These are phyloP conservation scores for Tenthredo livida DNA, from an alignment of 2,888 invertebrate species.

Conservation along the genomic window DNA sequence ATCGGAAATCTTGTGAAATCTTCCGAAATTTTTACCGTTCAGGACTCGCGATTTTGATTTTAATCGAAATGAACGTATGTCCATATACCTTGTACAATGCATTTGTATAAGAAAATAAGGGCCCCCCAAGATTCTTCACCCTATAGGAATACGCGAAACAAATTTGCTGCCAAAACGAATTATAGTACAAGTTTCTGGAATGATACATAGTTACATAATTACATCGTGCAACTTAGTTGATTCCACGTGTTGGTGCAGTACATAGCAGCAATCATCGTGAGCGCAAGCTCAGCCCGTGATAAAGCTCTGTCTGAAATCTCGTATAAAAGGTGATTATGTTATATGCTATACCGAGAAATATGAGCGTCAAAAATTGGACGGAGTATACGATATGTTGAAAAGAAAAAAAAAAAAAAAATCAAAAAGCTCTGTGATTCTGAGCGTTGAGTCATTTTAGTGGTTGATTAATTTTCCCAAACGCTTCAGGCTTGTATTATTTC, in stretches of 20 bases:
- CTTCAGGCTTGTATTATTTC: background rate
- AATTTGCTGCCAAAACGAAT: conserved; percentile 2
- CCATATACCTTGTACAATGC: too few species aligned
- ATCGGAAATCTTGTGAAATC: too few species aligned
- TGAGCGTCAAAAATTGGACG: background rate
- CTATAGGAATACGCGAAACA: background rate
- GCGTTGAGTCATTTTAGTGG: background rate
- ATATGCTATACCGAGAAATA: background rate
- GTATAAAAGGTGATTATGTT: background rate
- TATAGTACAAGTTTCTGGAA: background rate
- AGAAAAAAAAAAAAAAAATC: background rate
- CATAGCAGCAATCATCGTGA: background rate
- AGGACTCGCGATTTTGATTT: too few species aligned
- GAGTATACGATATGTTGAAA: background rate
- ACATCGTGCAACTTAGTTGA: background rate
- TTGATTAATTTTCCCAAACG: background rate
- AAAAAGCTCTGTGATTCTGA: background rate
- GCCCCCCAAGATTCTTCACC: background rate
- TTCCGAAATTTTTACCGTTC: too few species aligned
- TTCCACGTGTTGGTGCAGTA: background rate
- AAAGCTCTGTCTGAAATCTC: background rate
- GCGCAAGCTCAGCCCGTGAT: background rate
- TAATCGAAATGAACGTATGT: too few species aligned
- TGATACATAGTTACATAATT: background rate
- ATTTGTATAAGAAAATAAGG: too few species aligned